These are phyloP conservation scores for Antrozous pallidus DNA, from an alignment of 2,797 vertebrate genomes.

Conservation along the genomic window DNA sequence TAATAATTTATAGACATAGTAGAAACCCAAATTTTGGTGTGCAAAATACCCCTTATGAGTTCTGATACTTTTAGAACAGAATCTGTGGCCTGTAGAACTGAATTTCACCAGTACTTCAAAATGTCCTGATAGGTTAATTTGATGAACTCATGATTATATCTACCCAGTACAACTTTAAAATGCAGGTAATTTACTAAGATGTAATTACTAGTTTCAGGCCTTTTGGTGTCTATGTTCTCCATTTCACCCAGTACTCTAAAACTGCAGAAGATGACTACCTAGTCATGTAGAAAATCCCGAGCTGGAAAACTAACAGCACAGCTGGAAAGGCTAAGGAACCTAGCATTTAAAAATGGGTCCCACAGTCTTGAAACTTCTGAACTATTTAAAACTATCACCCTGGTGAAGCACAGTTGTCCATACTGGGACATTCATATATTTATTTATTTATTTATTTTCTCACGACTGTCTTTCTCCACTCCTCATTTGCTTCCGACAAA, in stretches of 20 bases:
- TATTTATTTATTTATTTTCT: not conserved
- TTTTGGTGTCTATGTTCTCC: not conserved
- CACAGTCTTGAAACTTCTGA: not conserved
- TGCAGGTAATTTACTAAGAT: not conserved
- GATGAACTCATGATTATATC: not conserved
- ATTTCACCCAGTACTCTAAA: not conserved
- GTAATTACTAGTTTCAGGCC: not conserved
- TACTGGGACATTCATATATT: not conserved
- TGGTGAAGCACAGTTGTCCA: not conserved
- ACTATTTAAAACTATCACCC: not conserved
- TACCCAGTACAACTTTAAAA: not conserved
- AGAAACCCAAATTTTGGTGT: not conserved
- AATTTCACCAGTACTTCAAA: slow-evolving; percentile 5
- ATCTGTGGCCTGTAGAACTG: not conserved
- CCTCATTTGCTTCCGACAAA: not conserved
- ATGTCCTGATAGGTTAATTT: not conserved
- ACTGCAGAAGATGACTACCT: not conserved
- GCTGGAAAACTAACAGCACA: not conserved
- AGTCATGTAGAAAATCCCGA: not conserved
- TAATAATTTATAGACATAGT: not conserved
- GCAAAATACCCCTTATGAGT: not conserved
- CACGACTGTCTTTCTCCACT: not conserved
- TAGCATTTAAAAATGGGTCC: not conserved
- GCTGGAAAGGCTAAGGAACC: not conserved
- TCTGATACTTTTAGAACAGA: not conserved